Percentiles rank a stretch among this genome's conserved stretches.
Evolutionary conservation across 2,113 vertebrate species (phyloP).

Genomic region (Saccopteryx bilineata): DNA sequence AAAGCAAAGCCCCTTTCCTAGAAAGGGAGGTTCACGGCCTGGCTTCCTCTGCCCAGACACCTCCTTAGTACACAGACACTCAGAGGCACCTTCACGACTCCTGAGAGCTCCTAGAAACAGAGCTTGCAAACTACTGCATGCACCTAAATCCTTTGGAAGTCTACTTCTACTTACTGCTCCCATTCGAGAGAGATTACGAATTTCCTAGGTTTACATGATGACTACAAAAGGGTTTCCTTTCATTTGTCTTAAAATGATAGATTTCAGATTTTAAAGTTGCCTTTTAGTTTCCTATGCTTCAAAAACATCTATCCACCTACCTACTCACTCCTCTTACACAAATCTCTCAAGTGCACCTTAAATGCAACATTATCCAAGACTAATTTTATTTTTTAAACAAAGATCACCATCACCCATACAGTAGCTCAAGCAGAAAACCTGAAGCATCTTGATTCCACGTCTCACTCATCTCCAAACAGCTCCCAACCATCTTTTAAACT

Average conservation of each 20-base stretch:
- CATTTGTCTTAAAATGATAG: slow-evolving; percentile 17
- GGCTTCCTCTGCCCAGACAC: background rate
- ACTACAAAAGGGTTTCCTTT: background rate
- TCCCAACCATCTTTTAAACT: background rate
- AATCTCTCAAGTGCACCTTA: background rate
- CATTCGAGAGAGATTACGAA: background rate
- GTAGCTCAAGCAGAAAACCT: background rate
- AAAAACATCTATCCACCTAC: background rate
- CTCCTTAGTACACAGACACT: background rate
- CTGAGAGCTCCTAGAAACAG: background rate
- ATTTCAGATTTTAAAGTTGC: background rate
- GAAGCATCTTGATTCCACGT: background rate
- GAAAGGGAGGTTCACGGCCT: background rate
- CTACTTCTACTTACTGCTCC: background rate
- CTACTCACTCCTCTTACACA: background rate
- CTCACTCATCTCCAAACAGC: background rate
- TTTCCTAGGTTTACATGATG: background rate
- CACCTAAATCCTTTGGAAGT: background rate
- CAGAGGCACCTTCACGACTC: background rate
- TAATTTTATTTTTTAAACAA: background rate
- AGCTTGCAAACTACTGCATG: background rate
- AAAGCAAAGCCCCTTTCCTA: background rate
- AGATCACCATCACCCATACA: background rate
- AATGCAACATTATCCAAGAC: background rate
- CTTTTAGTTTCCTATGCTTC: background rate